These are phyloP conservation scores for Mamestra configurata DNA, from an alignment of 1,140 invertebrate species.

Conservation along the genomic window DNA sequence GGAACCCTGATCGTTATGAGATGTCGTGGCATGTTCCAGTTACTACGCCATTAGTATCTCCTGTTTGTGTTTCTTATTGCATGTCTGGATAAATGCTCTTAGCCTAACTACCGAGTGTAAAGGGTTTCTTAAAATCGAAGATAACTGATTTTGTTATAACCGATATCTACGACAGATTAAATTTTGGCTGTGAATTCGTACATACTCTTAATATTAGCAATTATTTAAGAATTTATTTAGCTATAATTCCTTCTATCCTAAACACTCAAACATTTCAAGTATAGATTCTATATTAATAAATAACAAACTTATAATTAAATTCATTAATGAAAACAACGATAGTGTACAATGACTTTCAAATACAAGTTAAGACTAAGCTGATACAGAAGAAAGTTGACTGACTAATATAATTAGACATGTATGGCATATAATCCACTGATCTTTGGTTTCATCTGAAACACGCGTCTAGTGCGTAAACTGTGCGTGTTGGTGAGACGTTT, in stretches of 20 bases:
- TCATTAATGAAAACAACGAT: not conserved
- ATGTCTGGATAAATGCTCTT: constrained; percentile 2
- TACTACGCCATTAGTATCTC: constrained; percentile 20
- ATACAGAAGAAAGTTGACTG: constrained; percentile 22
- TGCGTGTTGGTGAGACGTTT: constrained; percentile 10
- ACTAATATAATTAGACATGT: constrained; percentile 33
- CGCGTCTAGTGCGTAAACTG: constrained; percentile 11
- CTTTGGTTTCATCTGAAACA: constrained; percentile 35
- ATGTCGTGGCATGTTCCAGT: constrained; percentile 33
- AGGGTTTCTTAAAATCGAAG: not conserved
- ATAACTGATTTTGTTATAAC: too few relatives aligned
- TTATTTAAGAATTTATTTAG: not conserved
- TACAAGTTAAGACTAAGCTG: constrained; percentile 3
- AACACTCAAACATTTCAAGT: not conserved
- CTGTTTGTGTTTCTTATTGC: constrained; percentile 18
- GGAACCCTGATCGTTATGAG: constrained; percentile 36
- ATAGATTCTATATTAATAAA: not conserved
- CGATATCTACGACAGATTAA: not conserved
- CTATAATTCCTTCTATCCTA: not conserved
- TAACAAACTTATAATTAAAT: not conserved
- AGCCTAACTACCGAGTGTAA: not conserved
- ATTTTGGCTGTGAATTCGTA: too few relatives aligned
- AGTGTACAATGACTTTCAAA: constrained; percentile 6
- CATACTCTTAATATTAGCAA: too few relatives aligned
- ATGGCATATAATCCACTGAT: constrained; percentile 31